Evolutionary conservation across 2,113 vertebrate species (phyloP), one percentile per base, ranked within the genome.

Genomic region (Melanocharis versteri): DNA sequence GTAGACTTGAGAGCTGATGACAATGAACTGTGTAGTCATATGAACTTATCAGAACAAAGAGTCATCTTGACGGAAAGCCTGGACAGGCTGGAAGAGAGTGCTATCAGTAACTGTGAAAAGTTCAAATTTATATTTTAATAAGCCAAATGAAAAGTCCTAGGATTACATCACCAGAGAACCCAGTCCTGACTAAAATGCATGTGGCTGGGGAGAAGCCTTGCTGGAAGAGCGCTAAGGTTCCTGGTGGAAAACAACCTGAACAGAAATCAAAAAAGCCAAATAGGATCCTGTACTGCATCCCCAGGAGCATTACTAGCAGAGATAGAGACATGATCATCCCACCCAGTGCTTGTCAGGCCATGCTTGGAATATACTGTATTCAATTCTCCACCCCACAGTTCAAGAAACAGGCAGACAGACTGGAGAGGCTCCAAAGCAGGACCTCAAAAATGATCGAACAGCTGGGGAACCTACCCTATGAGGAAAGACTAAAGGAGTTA

Each of bases 301-400:
- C 19, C 6, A 27, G 26, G 8, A 21, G 1, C 15, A 28, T 50
- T 72, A 54, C 17, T 28, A 73, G 40, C 17, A 65, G 8, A 78
- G 33, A 73, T 3, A 73, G 15, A 72, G n/a, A 72, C 1, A 1
- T 7, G 24, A 66, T 19, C 18, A 47, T 37, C 12, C 12, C n/a
- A 40, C 19, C 50, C 33, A 69, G 8, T 1, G 1, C 6, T 64
- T 42, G 2, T 31, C 17, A 78, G 22, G 3, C 4, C 1, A 1
- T 28, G 6, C 7, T 28, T 80, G 15, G 13, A 87, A 14, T 33
- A 21, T 40, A 47, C 6, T 53, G 2, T 23, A 21, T 58, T 28
- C 8, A 39, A 1, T 40, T 76, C 39, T 76, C 16, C 16, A 53
- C 7, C 9, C 12, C 31, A 45, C 13, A 58, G 14, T 21, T 84